Evolutionary conservation across 1,140 invertebrate genomes (phyloP).

Genomic region (Euura lappo): DNA sequence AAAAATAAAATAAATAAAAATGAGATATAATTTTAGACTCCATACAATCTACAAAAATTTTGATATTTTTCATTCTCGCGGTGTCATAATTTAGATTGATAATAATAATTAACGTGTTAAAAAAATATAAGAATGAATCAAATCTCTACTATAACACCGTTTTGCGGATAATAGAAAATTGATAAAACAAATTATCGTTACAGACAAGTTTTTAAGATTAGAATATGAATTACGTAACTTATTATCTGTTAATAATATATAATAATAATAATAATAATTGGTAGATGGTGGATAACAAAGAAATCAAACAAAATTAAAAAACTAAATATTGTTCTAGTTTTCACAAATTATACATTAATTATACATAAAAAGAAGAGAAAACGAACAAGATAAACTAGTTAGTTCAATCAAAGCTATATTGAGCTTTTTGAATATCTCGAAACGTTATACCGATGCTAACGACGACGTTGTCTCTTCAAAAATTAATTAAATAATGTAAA

Average conservation of each 20-base stretch:
- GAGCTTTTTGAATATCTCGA: neutral
- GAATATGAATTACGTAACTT: neutral
- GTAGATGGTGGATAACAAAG: neutral
- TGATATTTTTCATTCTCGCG: slow-evolving; percentile 1
- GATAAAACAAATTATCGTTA: neutral
- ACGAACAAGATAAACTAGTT: neutral
- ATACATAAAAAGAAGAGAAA: neutral
- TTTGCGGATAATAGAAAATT: neutral
- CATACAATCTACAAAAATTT: neutral
- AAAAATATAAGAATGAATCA: neutral
- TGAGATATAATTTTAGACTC: neutral
- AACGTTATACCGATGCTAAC: no score
- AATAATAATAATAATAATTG: neutral
- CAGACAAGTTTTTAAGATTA: neutral
- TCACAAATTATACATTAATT: slow-evolving; percentile 4
- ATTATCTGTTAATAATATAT: no score
- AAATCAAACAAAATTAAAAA: no score
- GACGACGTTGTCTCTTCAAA: no score
- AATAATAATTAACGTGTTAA: no score
- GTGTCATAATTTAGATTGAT: neutral
- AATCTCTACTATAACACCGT: neutral
- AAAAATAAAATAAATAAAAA: neutral
- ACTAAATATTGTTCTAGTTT: neutral
- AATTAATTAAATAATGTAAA: no score
- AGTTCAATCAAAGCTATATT: neutral